Conservation (phyloP, 2,888 invertebrate species). For the Gonocerus acuteangulatus region DNA sequence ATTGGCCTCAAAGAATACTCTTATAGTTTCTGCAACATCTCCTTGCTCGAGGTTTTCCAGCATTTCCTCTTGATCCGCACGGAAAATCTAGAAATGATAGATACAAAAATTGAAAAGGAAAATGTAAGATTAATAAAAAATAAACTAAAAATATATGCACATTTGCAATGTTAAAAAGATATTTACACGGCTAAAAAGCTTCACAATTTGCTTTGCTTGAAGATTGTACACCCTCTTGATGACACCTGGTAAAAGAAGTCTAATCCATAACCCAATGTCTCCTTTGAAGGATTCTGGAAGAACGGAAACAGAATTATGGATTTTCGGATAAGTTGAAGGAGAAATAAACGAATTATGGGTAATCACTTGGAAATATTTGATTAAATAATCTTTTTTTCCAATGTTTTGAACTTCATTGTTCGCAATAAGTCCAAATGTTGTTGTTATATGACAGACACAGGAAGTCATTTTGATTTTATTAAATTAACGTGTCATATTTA, state of each 20-base stretch:
- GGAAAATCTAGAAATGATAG: constrained; percentile 58
- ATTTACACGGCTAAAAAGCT: constrained; percentile 66
- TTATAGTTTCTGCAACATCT: constrained; percentile 81
- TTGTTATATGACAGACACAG: no score
- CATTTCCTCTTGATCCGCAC: constrained; percentile 69
- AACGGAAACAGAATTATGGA: background rate
- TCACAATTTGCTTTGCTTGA: constrained; percentile 83
- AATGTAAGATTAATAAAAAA: no score
- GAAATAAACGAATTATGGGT: background rate
- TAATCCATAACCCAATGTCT: constrained; percentile 70
- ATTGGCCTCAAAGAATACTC: constrained; percentile 65
- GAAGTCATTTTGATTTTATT: no score
- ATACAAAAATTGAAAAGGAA: background rate
- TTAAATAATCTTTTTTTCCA: background rate
- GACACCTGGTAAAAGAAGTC: constrained; percentile 71
- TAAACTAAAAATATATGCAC: no score
- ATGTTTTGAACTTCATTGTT: no score
- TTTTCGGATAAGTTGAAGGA: background rate
- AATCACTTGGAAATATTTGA: background rate
- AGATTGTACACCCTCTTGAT: constrained; percentile 82
- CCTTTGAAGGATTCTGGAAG: constrained; percentile 62
- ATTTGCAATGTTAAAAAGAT: no score
- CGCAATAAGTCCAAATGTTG: no score
- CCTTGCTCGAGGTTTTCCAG: constrained; percentile 78
- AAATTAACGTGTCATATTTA: no score